Percentiles rank a stretch among this genome's conserved stretches.
These are phyloP conservation scores for Myotis myotis DNA, from an alignment of 2,797 vertebrate genomes.

Conservation along the genomic window DNA sequence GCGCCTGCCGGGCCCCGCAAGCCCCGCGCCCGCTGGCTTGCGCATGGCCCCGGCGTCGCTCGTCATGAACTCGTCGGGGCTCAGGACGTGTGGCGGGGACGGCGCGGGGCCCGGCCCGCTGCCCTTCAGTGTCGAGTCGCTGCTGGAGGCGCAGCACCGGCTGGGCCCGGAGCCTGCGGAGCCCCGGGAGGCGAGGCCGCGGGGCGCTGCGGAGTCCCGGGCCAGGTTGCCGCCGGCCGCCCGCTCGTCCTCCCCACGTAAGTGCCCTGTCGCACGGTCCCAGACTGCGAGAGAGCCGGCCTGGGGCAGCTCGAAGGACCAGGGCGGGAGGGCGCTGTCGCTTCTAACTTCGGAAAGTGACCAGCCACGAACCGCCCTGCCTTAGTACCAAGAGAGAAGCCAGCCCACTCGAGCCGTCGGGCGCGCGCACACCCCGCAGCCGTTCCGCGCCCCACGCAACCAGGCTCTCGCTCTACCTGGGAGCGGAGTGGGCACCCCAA, in stretches of 20 bases:
- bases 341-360: neutral
- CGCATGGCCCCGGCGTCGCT: constrained; percentile 88
- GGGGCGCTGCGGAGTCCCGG: constrained; percentile 79
- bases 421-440: neutral
- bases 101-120: constrained; percentile 72
- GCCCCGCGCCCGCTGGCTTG: neutral
- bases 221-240: constrained; percentile 84
- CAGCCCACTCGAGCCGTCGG: fast-evolving
- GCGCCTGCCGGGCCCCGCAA: neutral
- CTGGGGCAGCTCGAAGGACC: neutral
- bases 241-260: constrained; percentile 86
- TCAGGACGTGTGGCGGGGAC: constrained; percentile 81
- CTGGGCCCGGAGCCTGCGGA: constrained; percentile 38
- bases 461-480: neutral
- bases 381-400: neutral
- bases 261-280: constrained; percentile 75
- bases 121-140: constrained; percentile 90
- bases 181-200: constrained; percentile 70
- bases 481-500: too few relatives aligned
- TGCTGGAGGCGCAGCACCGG: constrained; percentile 86
- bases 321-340: neutral
- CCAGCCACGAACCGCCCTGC: neutral
- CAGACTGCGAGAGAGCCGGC: neutral
- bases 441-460: neutral
- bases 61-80: constrained; percentile 88